phyloP scores from a whole-genome alignment of 1,140 invertebrate genomes.

The Lepidurus packardi region DNA sequence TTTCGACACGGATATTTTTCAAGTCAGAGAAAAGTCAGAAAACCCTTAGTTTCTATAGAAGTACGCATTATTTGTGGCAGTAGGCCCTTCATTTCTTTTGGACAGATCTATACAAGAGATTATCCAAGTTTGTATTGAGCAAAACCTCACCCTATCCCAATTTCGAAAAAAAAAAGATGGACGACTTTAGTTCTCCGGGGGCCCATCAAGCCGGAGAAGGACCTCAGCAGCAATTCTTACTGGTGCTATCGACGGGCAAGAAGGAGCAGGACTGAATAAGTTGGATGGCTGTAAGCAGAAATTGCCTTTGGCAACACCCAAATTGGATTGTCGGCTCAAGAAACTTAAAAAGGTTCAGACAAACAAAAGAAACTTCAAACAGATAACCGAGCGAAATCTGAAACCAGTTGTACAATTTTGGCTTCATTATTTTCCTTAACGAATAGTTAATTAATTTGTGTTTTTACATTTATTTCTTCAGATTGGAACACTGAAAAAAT shows the following conservation, averaged over 20 bases:
- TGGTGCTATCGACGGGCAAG: not conserved
- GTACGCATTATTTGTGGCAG: not conserved
- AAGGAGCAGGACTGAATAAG: not conserved
- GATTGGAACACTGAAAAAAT: too few relatives aligned
- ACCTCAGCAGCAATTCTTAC: conserved; percentile 1
- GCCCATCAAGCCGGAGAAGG: not conserved
- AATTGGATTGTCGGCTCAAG: not conserved
- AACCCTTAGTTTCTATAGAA: not conserved
- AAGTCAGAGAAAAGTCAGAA: too few relatives aligned
- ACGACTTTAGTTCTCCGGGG: conserved; percentile 4
- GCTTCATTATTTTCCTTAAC: too few relatives aligned
- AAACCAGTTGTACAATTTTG: too few relatives aligned
- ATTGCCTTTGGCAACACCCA: not conserved
- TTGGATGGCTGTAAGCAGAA: conserved; percentile 12
- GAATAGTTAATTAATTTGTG: too few relatives aligned
- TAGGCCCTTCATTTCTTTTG: not conserved
- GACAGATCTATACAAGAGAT: not conserved
- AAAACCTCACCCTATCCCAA: not conserved
- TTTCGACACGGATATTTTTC: not conserved
- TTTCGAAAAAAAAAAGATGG: not conserved
- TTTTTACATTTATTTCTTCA: too few relatives aligned
- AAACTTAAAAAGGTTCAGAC: not conserved
- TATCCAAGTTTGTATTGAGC: not conserved
- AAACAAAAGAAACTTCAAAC: not conserved
- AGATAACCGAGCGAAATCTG: too few relatives aligned